A percentile compares a stretch with the other conserved stretches of the same genome.
Conservation (phyloP, 2,797 vertebrate genomes). For the Onychomys arenicola region DNA sequence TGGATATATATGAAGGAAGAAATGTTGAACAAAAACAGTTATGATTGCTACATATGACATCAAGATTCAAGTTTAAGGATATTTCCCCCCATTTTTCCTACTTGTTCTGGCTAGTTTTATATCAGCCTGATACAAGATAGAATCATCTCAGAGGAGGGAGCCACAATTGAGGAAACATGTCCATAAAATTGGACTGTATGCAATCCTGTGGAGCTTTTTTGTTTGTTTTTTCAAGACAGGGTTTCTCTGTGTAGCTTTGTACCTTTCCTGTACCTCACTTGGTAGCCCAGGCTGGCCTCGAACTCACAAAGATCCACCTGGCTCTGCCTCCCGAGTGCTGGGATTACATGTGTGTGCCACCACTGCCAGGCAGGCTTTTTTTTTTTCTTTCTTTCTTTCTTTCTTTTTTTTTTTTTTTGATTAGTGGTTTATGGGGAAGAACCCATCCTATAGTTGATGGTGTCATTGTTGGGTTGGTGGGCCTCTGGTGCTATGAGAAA, state of each 20-base stretch:
- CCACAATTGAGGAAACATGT: neutral
- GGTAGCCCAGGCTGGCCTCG: too few relatives aligned
- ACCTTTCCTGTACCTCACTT: too few relatives aligned
- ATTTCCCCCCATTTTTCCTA: neutral
- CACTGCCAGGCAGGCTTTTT: too few relatives aligned
- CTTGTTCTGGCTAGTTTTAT: neutral
- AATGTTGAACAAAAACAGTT: neutral
- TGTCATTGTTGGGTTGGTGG: neutral
- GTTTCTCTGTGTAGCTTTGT: too few relatives aligned
- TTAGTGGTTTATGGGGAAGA: neutral
- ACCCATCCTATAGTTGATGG: too few relatives aligned
- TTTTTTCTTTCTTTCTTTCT: too few relatives aligned
- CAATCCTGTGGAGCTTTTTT: too few relatives aligned
- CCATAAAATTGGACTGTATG: neutral
- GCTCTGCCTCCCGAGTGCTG: too few relatives aligned
- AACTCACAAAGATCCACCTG: too few relatives aligned
- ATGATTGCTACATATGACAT: neutral
- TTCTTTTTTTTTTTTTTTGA: neutral
- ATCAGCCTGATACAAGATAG: neutral
- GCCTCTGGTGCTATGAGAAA: neutral
- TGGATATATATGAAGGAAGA: neutral
- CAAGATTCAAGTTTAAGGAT: neutral
- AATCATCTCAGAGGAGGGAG: neutral
- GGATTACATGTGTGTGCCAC: too few relatives aligned
- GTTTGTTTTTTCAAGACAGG: too few relatives aligned